phyloP scores from a whole-genome alignment of 2,888 invertebrate species.

The Nowickia ferox region DNA sequence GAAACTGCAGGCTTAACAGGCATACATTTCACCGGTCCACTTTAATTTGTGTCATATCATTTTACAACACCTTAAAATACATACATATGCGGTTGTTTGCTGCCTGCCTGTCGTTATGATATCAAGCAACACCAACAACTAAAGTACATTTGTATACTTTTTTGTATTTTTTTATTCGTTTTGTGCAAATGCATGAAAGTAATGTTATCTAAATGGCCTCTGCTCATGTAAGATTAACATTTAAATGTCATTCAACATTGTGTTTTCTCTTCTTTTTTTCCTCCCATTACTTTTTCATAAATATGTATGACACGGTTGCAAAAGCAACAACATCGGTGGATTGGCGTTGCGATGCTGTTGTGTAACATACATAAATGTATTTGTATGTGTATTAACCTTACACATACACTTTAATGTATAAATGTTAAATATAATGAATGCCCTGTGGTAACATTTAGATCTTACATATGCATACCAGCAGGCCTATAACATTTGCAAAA shows the following conservation, averaged over 20 bases:
- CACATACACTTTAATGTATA: slow-evolving; percentile 15
- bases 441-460: slow-evolving; percentile 69
- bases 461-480: slow-evolving; percentile 51
- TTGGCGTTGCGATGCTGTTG: slow-evolving; percentile 17
- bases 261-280: background rate
- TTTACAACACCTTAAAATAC: background rate
- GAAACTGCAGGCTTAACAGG: no score
- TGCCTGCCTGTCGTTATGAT: background rate
- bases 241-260: slow-evolving; percentile 64
- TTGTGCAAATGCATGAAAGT: slow-evolving; percentile 44
- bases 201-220: slow-evolving; percentile 62
- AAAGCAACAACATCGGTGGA: slow-evolving; percentile 19
- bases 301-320: slow-evolving; percentile 48
- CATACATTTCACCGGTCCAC: no score
- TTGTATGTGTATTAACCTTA: background rate
- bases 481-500: slow-evolving; percentile 68
- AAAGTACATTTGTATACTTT: background rate
- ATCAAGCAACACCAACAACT: slow-evolving; percentile 3
- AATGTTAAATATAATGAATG: slow-evolving; percentile 62
- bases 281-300: slow-evolving; percentile 38
- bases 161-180: background rate
- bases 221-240: slow-evolving; percentile 67
- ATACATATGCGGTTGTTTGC: background rate
- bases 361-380: background rate
- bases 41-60: background rate